These are phyloP conservation scores for Varecia variegata DNA, from an alignment of 2,797 vertebrate genomes.

Conservation along the genomic window DNA sequence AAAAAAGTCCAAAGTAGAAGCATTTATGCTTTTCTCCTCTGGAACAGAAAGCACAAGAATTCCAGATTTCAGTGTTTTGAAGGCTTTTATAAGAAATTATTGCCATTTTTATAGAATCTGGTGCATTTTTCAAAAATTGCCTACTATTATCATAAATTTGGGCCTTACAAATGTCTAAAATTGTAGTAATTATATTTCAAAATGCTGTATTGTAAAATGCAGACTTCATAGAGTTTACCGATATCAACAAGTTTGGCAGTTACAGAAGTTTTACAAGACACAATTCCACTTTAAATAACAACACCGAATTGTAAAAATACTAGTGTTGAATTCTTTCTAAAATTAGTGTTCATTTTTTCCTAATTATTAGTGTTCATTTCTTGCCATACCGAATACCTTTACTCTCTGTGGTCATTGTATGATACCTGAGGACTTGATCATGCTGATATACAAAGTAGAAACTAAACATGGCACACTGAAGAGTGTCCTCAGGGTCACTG, in stretches of 20 bases:
- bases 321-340: neutral
- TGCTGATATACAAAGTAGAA: neutral
- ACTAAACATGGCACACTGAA: neutral
- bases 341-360: constrained; percentile 7
- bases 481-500: neutral
- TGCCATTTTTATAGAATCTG: constrained; percentile 44
- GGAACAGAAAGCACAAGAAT: constrained; percentile 15
- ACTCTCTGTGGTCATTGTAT: neutral
- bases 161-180: constrained; percentile 34
- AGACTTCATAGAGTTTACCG: neutral
- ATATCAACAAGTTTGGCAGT: constrained; percentile 28
- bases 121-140: constrained; percentile 42
- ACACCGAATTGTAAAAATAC: neutral
- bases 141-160: constrained; percentile 50
- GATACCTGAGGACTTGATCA: neutral
- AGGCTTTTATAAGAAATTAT: constrained; percentile 35
- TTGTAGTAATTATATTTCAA: constrained; percentile 48
- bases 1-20: neutral
- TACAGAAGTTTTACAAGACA: neutral
- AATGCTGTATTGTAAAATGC: constrained; percentile 13
- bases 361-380: neutral
- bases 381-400: neutral
- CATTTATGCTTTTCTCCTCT: constrained; percentile 22
- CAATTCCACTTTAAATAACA: neutral
- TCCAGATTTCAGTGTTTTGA: constrained; percentile 54